Percentiles rank a stretch among this genome's conserved stretches.
Evolutionary conservation across 2,797 vertebrate genomes (phyloP).

Genomic region (Miichthys miiuy): DNA sequence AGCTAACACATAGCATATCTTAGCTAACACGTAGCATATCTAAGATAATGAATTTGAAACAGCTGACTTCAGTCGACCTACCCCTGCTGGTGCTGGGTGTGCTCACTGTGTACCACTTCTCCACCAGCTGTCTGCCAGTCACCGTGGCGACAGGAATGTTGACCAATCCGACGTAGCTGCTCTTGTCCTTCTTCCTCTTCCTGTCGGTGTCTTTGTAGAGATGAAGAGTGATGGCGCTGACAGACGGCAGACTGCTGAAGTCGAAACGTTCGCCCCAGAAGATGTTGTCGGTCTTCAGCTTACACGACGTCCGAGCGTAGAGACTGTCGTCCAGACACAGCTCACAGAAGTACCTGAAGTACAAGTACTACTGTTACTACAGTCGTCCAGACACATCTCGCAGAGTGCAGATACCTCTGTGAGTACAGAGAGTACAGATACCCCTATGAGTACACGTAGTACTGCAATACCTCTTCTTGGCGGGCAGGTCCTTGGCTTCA

Average conservation of each 20-base stretch:
- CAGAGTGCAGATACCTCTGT: not conserved
- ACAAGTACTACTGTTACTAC: not conserved
- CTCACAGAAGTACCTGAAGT: slow-evolving; percentile 92
- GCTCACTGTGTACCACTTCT: slow-evolving; percentile 97
- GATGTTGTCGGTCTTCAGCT: slow-evolving; percentile 94
- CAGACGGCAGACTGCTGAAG: slow-evolving; percentile 90
- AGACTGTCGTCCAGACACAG: slow-evolving; percentile 96
- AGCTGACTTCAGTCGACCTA: slow-evolving; percentile 49
- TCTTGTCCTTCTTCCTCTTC: slow-evolving; percentile 98
- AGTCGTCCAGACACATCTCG: too few relatives aligned
- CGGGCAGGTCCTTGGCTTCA: slow-evolving; percentile 95
- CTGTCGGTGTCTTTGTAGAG: slow-evolving; percentile 97
- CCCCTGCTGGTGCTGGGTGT: slow-evolving; percentile 93
- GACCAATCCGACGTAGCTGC: slow-evolving; percentile 94
- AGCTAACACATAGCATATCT: too few relatives aligned
- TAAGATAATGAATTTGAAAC: too few relatives aligned
- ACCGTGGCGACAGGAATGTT: slow-evolving; percentile 92
- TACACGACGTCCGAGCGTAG: slow-evolving; percentile 96
- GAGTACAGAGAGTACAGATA: not conserved
- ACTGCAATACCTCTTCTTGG: slow-evolving; percentile 89
- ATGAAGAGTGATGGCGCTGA: slow-evolving; percentile 92
- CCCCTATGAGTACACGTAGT: not conserved
- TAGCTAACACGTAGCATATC: too few relatives aligned
- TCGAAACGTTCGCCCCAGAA: slow-evolving; percentile 99
- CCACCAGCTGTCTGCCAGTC: slow-evolving; percentile 92